Evolutionary conservation across 2,797 vertebrate species (phyloP).

Genomic region (Hemitrygon akajei): DNA sequence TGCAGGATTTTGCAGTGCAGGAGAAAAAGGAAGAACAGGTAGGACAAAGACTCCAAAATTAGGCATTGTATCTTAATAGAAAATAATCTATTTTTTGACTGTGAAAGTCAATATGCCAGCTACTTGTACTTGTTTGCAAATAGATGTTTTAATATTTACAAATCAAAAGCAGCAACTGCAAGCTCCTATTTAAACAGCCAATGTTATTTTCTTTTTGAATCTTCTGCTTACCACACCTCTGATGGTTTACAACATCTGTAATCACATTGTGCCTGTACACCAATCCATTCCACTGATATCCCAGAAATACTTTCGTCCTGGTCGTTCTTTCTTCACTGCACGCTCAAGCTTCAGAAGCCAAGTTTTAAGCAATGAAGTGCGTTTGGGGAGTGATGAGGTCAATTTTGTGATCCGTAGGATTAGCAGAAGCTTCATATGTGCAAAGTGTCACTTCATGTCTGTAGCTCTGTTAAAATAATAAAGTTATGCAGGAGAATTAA

Average conservation of each 20-base stretch:
- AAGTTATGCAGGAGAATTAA: no score
- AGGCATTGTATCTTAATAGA: not conserved
- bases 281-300: not conserved
- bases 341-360: not conserved
- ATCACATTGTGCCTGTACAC: not conserved
- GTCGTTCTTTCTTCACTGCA: not conserved
- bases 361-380: slow-evolving; percentile 82
- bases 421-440: slow-evolving; percentile 86
- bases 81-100: not conserved
- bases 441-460: slow-evolving; percentile 94
- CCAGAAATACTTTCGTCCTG: not conserved
- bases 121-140: not conserved
- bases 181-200: not conserved
- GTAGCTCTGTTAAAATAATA: slow-evolving; percentile 60
- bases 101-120: not conserved
- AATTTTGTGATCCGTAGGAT: slow-evolving; percentile 86
- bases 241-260: not conserved
- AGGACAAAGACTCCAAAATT: slow-evolving; percentile 2
- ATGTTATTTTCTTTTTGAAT: not conserved
- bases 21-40: no score
- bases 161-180: slow-evolving; percentile 25
- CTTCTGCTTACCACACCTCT: not conserved
- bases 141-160: not conserved
- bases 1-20: no score
- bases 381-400: slow-evolving; percentile 79